A percentile compares a stretch with the other conserved stretches of the same genome.
phyloP scores from a whole-genome alignment of 2,888 invertebrate species.

The Pollenia amentaria region DNA sequence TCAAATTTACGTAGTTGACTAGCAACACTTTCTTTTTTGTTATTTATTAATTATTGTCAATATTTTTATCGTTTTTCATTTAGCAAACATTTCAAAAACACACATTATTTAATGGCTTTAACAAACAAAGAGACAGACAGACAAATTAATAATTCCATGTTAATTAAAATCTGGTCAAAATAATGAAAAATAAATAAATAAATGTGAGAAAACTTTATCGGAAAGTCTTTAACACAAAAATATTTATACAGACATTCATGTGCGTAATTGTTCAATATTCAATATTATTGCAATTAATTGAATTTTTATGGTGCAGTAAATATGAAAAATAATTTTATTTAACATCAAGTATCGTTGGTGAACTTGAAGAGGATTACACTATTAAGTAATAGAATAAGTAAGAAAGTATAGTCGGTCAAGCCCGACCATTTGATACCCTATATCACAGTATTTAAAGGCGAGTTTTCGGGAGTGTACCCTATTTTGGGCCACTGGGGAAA shows the following conservation, averaged over 20 bases:
- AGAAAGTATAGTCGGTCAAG: too few species aligned
- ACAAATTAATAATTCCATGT: not conserved
- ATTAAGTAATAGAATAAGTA: not conserved
- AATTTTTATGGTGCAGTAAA: not conserved
- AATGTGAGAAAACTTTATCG: not conserved
- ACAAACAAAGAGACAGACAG: not conserved
- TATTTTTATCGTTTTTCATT: not conserved
- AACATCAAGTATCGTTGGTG: not conserved
- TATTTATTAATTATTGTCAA: not conserved
- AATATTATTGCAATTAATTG: not conserved
- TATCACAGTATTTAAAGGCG: too few species aligned
- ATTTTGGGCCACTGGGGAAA: too few species aligned
- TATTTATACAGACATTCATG: not conserved
- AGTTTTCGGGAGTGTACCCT: too few species aligned
- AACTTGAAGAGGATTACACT: not conserved
- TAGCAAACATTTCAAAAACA: not conserved
- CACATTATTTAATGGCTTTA: not conserved
- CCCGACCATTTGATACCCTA: too few species aligned
- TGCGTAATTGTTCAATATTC: not conserved
- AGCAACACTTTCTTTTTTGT: too few species aligned
- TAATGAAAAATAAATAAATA: not conserved
- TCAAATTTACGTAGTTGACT: too few species aligned
- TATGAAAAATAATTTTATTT: not conserved
- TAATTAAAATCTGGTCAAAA: conserved; percentile 2
- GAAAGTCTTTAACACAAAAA: not conserved